Base-by-base conservation (phyloP, 2,888 invertebrate genomes). In the Diarsia rubi region DNA sequence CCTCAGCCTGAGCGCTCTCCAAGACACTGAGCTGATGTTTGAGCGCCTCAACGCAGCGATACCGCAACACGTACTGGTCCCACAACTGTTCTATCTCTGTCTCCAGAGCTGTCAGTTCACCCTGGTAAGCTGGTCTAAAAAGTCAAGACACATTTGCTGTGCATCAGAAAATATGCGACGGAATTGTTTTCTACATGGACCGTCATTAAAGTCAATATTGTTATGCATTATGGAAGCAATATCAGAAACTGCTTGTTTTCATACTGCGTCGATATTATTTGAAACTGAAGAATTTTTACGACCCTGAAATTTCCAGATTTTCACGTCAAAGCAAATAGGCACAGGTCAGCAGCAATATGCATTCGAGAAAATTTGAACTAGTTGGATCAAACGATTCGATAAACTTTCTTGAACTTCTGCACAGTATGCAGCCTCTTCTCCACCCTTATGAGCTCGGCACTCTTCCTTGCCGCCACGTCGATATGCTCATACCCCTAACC, bases 61-160 rank as follows among this genome's bases (percentile, higher is more conserved):
- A 98, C 73, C 99, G 98, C 69, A 98, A 96, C 85, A 99, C 98
- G 95, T 99, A 99, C 88, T 98, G 98, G 57, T 98, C 98, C 95
- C 99, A 99, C 31, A 99, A 96, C 81, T 97, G 96, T 89, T 98
- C 98, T 27, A 99, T 94, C 91, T 99, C 99, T 60, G 97, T 95
- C 94, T 99, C 99, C 70, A 99, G 97, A 66, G 98, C 97, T 77
- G 99, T 98, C 93, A 99, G 98, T 94, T 99, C 99, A 88, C 99
- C 99, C 97, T 99, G 98, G 93, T 99, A 99, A 0, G 99, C 99
- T 0, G 99, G 99, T 69, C 98, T 98, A 37, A 14, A 68, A 57
- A n/a, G 49, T 21, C 14, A n/a, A 27, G 8, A 57, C 82, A 60
- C n/a, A 27, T 45, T 52, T 27, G 21, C 8, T 3, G 12, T 9